Base-by-base conservation (phyloP, 2,113 vertebrate genomes). In the Phrynosoma platyrhinos region DNA sequence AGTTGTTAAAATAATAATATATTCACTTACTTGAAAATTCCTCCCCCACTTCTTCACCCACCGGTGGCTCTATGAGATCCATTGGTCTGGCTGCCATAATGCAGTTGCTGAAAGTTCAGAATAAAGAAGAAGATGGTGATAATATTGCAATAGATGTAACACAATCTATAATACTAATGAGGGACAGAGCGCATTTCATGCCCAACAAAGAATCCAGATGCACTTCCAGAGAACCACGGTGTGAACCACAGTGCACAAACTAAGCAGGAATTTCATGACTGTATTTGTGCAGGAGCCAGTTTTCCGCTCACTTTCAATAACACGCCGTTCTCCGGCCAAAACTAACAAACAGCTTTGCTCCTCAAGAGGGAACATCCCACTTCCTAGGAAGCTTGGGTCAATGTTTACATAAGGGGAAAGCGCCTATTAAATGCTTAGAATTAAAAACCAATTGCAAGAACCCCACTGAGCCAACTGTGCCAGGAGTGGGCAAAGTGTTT, bases 21-120 rank as follows among this genome's bases (percentile, higher is more conserved):
- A 80, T 27, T n/a, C 14, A 32, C 90, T 96, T 96, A 97, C 98
- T 97, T 96, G 98, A 91, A 93, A 96, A 97, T 27, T 98, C 97
- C 82, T 98, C 97, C 0, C 74, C 85, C 4, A 79, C 47, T 42
- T 98, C 97, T 84, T 96, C 92, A 68, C 92, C 80, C 87, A 97
- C 97, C 92, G 95, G 90, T 89, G 93, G 94, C 85, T 90, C 89
- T 80, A 87, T 93, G 92, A 93, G 88, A 9, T 97, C 97, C 86
- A 95, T 92, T 87, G 93, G 81, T 91, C 94, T 96, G 0, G 96
- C 97, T 68, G 97, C 97, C 97, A 98, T 98, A 89, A 92, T 96
- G 90, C 83, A 91, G 91, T 98, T 96, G 95, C 98, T 98, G 95
- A 96, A 97, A 95, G 5, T 94, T 25, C 21, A 42, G 75, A 32